phyloP scores from a whole-genome alignment of 2,888 invertebrate genomes.

The Tenthredo mesomela region DNA sequence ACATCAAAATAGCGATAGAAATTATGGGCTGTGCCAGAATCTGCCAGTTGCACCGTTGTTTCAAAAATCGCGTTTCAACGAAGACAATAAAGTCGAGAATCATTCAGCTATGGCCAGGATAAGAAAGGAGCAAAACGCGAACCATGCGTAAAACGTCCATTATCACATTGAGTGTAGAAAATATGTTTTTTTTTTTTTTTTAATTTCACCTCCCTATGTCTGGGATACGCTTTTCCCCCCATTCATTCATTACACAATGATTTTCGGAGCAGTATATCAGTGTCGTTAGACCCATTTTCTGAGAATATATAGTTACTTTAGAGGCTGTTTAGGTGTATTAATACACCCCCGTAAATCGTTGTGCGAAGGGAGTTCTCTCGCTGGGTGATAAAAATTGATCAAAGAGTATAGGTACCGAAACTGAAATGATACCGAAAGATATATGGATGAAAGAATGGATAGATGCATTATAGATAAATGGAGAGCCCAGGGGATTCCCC shows the following conservation, averaged over 20 bases:
- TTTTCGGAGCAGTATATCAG: neutral
- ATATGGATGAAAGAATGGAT: conserved; percentile 10
- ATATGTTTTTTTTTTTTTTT: too few species aligned
- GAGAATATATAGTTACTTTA: neutral
- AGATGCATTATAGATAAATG: neutral
- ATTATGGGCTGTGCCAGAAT: neutral
- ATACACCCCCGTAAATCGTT: neutral
- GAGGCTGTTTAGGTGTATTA: neutral
- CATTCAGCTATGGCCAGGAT: too few species aligned
- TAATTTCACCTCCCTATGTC: neutral
- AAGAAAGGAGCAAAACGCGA: too few species aligned
- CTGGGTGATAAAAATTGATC: neutral
- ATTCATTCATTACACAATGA: neutral
- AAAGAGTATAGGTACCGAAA: neutral
- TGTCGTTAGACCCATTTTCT: neutral
- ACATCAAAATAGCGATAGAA: neutral
- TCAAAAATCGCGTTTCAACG: neutral
- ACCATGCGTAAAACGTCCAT: too few species aligned
- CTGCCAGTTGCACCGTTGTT: neutral
- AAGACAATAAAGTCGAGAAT: neutral
- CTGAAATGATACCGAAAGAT: neutral
- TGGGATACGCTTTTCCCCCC: too few species aligned
- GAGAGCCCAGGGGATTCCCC: neutral
- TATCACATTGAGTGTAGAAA: too few species aligned
- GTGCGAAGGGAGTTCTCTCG: neutral